Percentiles rank a stretch among this genome's conserved stretches.
Evolutionary conservation across 2,113 vertebrate genomes (phyloP).

Genomic region (Felis chaus): DNA sequence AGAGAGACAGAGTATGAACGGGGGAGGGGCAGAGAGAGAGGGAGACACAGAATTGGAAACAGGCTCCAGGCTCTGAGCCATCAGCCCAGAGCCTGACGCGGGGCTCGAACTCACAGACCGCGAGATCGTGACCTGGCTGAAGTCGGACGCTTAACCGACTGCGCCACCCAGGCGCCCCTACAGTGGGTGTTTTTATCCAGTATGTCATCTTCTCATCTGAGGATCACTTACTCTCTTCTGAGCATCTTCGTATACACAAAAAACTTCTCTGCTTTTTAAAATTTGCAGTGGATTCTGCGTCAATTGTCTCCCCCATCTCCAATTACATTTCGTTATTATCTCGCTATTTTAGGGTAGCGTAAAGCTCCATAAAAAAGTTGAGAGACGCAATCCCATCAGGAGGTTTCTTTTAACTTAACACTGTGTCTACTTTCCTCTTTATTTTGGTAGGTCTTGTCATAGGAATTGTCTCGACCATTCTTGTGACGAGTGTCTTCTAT

Average conservation of each 20-base stretch:
- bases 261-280: constrained; percentile 55
- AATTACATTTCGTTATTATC: neutral
- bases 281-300: constrained; percentile 7
- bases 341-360: neutral
- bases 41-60: too few species aligned
- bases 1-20: too few species aligned
- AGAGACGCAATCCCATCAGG: neutral
- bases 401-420: neutral
- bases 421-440: neutral
- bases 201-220: constrained; percentile 72
- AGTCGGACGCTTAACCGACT: too few species aligned
- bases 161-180: constrained; percentile 18
- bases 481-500: neutral
- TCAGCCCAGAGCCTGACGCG: too few species aligned
- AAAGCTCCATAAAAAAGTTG: neutral
- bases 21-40: too few species aligned
- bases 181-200: constrained; percentile 78
- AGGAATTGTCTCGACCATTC: neutral
- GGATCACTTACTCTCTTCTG: constrained; percentile 22
- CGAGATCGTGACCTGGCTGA: too few species aligned
- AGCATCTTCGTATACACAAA: neutral
- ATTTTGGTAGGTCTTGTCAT: neutral
- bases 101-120: too few species aligned
- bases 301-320: neutral
- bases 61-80: too few species aligned